Base-by-base conservation (phyloP, 2,797 vertebrate species). In the Scolopax bukidnonensis region DNA sequence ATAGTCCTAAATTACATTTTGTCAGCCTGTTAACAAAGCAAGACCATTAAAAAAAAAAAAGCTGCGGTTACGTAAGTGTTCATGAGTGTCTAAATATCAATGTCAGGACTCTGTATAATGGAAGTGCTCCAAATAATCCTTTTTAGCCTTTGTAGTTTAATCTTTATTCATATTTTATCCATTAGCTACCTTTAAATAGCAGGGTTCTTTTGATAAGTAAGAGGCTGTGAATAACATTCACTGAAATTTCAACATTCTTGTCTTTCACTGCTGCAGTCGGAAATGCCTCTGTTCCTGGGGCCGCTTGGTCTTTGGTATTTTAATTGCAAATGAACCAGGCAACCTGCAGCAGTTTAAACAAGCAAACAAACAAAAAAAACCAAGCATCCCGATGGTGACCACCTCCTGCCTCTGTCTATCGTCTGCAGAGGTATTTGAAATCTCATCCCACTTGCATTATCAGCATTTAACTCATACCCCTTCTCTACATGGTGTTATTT, bases 101-200 rank as follows among this genome's bases (percentile, higher is more conserved):
- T 92, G 91, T 81, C 93, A 95, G 84, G 89, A 83, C 56, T 93
- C 82, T 53, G 76, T 79, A 91, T 96, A 93, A 91, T 76, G 89
- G 91, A 70, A 89, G 48, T 76, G 64, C 80, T 96, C 83, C 91
- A 96, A 97, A 96, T 92, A 96, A 95, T 96, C 93, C 91, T 75
- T 96, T 96, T 94, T 84, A 93, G 92, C 77, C 68, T 97, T 92
- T 94, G 81, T 94, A 82, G 92, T 94, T 95, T 95, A 91, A 95
- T 96, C 92, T 95, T 93, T 57, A 61, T 94, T 95, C 96, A 77
- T 91, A 94, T 95, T 96, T 96, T 95, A 96, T 93, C 94, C 94
- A 92, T 96, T 95, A 94, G 93, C 81, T 95, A 89, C 96, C 92
- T 92, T 95, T 94, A 95, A 97, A 95, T 95, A 95, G 65, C 85